A percentile compares a stretch with the other conserved stretches of the same genome.
Evolutionary conservation across 2,888 invertebrate species (phyloP).

Genomic region (Synergus umbraculus): DNA sequence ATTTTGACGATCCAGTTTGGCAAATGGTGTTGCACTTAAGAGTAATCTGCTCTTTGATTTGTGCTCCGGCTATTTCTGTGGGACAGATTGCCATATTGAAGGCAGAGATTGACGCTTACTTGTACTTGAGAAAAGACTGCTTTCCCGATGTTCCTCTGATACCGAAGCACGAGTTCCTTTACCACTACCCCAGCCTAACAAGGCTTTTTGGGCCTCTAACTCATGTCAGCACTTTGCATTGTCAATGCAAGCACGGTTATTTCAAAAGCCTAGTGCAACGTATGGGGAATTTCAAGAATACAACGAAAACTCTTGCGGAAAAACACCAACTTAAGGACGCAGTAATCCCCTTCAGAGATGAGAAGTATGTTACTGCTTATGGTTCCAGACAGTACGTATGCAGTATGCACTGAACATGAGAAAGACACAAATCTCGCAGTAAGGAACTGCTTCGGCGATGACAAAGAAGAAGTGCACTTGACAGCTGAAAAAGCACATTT

Average conservation of each 20-base stretch:
- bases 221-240: constrained; percentile 21
- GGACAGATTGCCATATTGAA: not conserved
- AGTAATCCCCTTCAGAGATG: not conserved
- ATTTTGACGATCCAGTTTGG: constrained; percentile 28
- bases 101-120: not conserved
- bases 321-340: not conserved
- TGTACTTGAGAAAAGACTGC: not conserved
- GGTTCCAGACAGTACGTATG: not conserved
- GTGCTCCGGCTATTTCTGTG: constrained; percentile 18
- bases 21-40: constrained; percentile 11
- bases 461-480: not conserved
- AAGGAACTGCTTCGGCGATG: not conserved
- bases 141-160: not conserved
- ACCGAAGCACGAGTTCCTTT: constrained; percentile 1
- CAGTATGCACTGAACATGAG: too few species aligned
- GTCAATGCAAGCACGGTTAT: constrained; percentile 52
- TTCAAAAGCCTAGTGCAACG: constrained; percentile 51
- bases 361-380: not conserved
- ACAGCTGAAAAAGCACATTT: not conserved
- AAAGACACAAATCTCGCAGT: too few species aligned
- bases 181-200: not conserved
- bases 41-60: constrained; percentile 1
- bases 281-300: constrained; percentile 54
- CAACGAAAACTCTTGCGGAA: not conserved
- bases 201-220: not conserved